Conservation (phyloP, 2,113 vertebrate species). For the Entomyzon cyanotis region DNA sequence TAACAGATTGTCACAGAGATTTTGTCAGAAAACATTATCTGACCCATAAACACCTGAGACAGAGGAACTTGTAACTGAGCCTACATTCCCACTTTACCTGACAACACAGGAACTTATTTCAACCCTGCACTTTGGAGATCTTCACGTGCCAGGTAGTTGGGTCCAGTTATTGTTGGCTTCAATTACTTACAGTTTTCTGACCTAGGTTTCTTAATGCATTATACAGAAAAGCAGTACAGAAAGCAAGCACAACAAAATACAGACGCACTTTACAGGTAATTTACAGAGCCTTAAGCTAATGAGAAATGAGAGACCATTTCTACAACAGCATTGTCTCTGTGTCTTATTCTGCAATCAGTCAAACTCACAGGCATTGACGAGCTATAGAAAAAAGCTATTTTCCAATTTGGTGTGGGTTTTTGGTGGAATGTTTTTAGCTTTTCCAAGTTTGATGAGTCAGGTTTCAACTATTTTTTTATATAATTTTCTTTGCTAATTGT, state of each 20-base stretch:
- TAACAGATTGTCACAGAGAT: not conserved
- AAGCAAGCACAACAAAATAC: not conserved
- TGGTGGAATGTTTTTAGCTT: not conserved
- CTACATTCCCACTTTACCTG: not conserved
- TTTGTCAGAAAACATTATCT: not conserved
- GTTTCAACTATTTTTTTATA: not conserved
- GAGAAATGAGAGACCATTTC: not conserved
- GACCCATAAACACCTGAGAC: not conserved
- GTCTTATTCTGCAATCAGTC: not conserved
- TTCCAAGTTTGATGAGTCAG: not conserved
- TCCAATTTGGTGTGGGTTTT: not conserved
- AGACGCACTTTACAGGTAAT: not conserved
- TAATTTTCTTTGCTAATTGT: slow-evolving; percentile 2
- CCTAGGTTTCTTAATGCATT: not conserved
- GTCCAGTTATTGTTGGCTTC: not conserved
- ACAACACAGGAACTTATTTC: not conserved
- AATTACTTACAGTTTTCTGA: not conserved
- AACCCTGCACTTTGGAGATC: not conserved
- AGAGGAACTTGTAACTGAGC: not conserved
- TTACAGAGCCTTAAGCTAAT: not conserved
- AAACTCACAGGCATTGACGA: not conserved
- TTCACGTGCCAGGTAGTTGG: not conserved
- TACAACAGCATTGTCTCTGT: not conserved
- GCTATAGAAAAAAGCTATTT: not conserved
- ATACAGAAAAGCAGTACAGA: not conserved